Conservation (phyloP, 2,888 invertebrate genomes). For the Drosophila acutilabella region DNA sequence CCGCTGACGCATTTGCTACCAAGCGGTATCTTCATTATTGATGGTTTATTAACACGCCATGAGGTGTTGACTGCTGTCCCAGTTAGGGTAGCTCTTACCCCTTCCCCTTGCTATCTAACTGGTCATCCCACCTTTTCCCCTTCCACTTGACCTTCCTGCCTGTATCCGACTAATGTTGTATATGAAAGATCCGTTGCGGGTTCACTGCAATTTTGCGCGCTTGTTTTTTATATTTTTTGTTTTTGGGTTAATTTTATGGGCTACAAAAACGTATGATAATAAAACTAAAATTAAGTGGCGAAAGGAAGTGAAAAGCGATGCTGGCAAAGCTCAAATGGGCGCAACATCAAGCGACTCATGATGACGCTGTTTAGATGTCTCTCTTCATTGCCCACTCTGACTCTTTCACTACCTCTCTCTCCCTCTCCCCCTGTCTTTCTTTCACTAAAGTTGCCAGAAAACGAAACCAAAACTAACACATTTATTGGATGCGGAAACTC, state of each 20-base stretch:
- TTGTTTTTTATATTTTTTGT: conserved; percentile 19
- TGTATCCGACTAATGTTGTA: background rate
- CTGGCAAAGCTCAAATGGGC: conserved; percentile 15
- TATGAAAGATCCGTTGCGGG: conserved; percentile 12
- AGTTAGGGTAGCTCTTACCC: conserved; percentile 25
- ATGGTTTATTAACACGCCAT: conserved; percentile 80
- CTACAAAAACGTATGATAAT: conserved; percentile 45
- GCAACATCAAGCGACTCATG: conserved; percentile 13
- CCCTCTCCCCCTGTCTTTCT: background rate
- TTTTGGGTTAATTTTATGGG: conserved; percentile 56
- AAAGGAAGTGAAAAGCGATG: conserved; percentile 73
- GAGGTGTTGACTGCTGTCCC: conserved; percentile 68
- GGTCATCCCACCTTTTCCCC: background rate
- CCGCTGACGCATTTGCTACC: conserved; percentile 6
- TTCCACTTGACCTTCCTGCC: no score
- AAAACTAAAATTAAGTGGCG: conserved; percentile 62
- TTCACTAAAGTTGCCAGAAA: conserved; percentile 28
- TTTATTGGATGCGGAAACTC: conserved; percentile 56
- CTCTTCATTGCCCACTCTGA: background rate
- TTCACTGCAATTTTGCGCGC: conserved; percentile 48
- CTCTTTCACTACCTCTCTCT: background rate
- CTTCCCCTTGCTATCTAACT: background rate
- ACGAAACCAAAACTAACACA: conserved; percentile 57
- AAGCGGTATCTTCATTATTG: conserved; percentile 59
- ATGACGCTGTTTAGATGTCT: conserved; percentile 9